phyloP scores from a whole-genome alignment of 2,113 vertebrate species.

The Fukomys damarensis region DNA sequence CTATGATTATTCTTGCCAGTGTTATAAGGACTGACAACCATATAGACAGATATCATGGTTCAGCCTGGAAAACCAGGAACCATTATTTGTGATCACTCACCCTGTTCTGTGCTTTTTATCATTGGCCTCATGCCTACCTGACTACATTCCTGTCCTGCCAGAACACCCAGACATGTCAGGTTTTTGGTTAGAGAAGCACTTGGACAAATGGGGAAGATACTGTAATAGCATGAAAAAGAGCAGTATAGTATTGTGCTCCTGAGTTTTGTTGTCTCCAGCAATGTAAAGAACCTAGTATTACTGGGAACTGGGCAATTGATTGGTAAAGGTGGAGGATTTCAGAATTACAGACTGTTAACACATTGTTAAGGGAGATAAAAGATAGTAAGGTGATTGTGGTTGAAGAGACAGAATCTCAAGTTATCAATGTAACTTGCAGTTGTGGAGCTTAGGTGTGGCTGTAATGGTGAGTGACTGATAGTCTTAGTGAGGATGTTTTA shows the following conservation, averaged over 20 bases:
- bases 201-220: neutral
- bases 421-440: neutral
- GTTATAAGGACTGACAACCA: neutral
- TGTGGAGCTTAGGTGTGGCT: neutral
- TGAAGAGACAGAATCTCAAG: neutral
- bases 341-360: neutral
- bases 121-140: neutral
- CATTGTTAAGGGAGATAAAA: neutral
- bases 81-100: neutral
- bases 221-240: neutral
- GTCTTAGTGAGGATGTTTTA: neutral
- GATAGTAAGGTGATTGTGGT: neutral
- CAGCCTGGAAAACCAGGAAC: neutral
- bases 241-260: neutral
- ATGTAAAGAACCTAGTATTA: neutral
- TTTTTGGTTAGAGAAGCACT: neutral
- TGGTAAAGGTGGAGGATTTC: neutral
- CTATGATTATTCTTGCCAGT: neutral
- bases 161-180: neutral
- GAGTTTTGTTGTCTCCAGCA: neutral
- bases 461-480: neutral
- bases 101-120: neutral
- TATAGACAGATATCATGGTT: neutral
- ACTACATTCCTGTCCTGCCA: neutral
- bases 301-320: neutral